These are phyloP conservation scores for Bradysia coprophila DNA, from an alignment of 1,140 invertebrate species.

Conservation along the genomic window DNA sequence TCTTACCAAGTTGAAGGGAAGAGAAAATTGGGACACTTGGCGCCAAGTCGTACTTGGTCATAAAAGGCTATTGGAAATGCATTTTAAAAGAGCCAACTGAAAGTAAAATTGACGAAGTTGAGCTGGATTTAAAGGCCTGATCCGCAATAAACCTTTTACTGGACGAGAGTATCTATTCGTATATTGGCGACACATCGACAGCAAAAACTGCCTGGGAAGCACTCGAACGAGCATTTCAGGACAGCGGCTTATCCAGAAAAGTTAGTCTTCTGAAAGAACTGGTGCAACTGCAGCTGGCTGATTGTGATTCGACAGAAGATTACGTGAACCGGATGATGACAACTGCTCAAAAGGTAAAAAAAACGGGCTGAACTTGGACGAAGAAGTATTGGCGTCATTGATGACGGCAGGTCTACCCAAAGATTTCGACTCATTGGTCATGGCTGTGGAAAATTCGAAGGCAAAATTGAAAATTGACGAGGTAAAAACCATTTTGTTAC, in stretches of 20 bases:
- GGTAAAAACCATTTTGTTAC: not conserved
- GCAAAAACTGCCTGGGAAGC: constrained; percentile 12
- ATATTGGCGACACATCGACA: not conserved
- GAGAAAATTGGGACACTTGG: constrained; percentile 4
- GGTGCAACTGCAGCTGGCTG: constrained; percentile 8
- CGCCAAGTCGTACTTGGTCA: constrained; percentile 3
- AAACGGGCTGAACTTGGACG: not conserved
- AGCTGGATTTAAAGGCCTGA: not conserved
- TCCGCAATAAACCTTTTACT: not conserved
- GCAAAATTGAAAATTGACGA: not conserved
- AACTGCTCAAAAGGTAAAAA: constrained; percentile 8
- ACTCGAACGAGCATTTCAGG: constrained; percentile 9
- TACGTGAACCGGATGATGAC: constrained; percentile 12
- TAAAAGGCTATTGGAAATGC: constrained; percentile 2
- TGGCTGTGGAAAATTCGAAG: not conserved
- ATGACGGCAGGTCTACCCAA: not conserved
- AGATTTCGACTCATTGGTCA: not conserved
- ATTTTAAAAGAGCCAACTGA: not conserved
- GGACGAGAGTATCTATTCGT: not conserved
- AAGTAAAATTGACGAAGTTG: not conserved
- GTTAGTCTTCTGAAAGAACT: constrained; percentile 11
- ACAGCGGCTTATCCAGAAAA: constrained; percentile 10
- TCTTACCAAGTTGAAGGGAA: too few species aligned
- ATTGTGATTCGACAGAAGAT: constrained; percentile 8
- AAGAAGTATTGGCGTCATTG: not conserved